These are phyloP conservation scores for Ageneiosus marmoratus DNA, from an alignment of 2,113 vertebrate species.

Conservation along the genomic window DNA sequence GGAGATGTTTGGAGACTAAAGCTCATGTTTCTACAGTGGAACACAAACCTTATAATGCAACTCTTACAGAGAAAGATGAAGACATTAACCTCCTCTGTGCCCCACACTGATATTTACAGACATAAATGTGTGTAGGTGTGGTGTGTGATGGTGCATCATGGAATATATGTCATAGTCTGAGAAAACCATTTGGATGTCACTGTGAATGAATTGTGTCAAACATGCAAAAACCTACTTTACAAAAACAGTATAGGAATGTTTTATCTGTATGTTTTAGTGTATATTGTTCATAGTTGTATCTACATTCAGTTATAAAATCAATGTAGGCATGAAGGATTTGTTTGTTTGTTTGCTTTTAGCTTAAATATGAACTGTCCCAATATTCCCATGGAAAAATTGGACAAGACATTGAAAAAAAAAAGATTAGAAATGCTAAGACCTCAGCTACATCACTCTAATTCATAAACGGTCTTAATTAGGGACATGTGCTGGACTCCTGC, in stretches of 20 bases:
- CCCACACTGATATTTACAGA: background rate
- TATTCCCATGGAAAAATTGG: background rate
- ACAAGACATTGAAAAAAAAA: no score
- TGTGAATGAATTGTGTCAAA: background rate
- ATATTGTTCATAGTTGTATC: background rate
- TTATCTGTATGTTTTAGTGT: background rate
- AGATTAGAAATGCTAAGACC: no score
- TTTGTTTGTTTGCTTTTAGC: background rate
- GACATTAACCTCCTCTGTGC: background rate
- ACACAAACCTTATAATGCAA: constrained; percentile 5
- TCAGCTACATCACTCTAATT: background rate
- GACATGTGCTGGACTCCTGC: no score
- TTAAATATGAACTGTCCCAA: background rate
- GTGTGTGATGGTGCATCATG: background rate
- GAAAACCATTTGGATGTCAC: background rate
- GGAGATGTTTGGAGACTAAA: background rate
- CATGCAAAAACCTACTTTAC: background rate
- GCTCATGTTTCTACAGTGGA: constrained; percentile 7
- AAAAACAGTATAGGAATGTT: background rate
- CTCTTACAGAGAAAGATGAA: background rate
- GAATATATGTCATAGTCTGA: background rate
- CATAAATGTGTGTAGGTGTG: background rate
- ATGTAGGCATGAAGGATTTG: background rate
- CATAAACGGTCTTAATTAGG: background rate
- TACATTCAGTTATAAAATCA: background rate